Conservation (phyloP, 2,888 invertebrate species). For the Lasioglossum vierecki region DNA sequence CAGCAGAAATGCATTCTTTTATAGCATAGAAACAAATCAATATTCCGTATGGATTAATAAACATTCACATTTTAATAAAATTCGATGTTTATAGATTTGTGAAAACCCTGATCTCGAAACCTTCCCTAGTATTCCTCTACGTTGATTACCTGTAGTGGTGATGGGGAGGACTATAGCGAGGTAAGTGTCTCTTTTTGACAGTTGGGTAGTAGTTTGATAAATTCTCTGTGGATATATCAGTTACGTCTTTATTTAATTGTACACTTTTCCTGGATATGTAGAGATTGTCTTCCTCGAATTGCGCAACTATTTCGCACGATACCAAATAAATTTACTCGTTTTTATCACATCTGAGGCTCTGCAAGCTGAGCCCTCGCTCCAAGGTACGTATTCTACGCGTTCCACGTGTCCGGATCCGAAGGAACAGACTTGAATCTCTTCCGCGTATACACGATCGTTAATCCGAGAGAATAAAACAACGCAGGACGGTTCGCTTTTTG, state of each 20-base stretch:
- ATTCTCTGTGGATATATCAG: neutral
- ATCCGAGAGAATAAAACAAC: conserved; percentile 25
- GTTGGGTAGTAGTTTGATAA: neutral
- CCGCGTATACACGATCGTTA: neutral
- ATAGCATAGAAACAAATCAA: conserved; percentile 69
- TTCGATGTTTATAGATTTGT: neutral
- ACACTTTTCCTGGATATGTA: conserved; percentile 59
- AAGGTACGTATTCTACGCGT: conserved; percentile 27
- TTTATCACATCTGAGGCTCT: conserved; percentile 63
- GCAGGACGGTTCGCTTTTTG: conserved; percentile 54
- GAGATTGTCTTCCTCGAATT: conserved; percentile 61
- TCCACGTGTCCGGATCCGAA: neutral
- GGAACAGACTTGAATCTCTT: neutral
- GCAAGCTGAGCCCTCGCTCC: conserved; percentile 38
- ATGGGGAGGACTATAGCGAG: neutral
- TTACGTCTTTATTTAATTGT: conserved; percentile 43
- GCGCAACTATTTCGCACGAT: conserved; percentile 23
- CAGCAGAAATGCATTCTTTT: conserved; percentile 71
- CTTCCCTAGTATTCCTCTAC: neutral
- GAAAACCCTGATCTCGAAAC: conserved; percentile 5
- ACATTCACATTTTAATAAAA: conserved; percentile 79
- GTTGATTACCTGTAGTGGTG: no score
- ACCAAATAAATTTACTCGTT: conserved; percentile 32
- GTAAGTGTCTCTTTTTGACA: conserved; percentile 29
- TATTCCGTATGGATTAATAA: conserved; percentile 71